These are phyloP conservation scores for Megatriorchis doriae DNA, from an alignment of 2,113 vertebrate species.

Conservation along the genomic window DNA sequence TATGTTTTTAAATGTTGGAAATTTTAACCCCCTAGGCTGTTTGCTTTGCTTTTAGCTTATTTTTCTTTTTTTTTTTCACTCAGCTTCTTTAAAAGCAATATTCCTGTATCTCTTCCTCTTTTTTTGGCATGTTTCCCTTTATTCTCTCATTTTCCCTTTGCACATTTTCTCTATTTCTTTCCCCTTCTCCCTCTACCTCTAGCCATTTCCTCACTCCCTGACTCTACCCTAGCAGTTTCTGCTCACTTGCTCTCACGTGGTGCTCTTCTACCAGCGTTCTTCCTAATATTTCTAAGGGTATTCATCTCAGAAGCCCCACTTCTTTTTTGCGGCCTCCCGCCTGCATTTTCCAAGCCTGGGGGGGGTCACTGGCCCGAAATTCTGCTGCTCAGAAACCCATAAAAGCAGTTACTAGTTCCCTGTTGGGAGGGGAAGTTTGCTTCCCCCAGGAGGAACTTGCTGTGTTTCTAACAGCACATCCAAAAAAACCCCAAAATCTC, in stretches of 20 bases:
- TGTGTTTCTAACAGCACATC: neutral
- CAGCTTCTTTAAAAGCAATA: neutral
- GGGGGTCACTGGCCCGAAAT: neutral
- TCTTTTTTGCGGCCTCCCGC: neutral
- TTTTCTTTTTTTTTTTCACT: neutral
- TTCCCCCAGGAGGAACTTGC: neutral
- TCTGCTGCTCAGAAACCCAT: neutral
- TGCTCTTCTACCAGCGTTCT: neutral
- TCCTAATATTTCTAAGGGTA: neutral
- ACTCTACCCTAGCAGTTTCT: neutral
- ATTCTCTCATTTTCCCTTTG: neutral
- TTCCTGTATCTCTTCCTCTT: neutral
- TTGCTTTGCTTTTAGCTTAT: neutral
- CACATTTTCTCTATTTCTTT: neutral
- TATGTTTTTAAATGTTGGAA: neutral
- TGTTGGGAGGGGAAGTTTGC: neutral
- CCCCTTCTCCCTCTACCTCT: neutral
- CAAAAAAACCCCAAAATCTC: neutral
- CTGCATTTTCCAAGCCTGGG: neutral
- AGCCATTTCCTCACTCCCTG: neutral
- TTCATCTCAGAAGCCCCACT: neutral
- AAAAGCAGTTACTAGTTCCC: neutral
- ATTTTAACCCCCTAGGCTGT: neutral
- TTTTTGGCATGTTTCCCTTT: neutral
- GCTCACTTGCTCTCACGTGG: accelerated